Conservation (phyloP, 2,888 invertebrate genomes). For the Aphodius sticticus region DNA sequence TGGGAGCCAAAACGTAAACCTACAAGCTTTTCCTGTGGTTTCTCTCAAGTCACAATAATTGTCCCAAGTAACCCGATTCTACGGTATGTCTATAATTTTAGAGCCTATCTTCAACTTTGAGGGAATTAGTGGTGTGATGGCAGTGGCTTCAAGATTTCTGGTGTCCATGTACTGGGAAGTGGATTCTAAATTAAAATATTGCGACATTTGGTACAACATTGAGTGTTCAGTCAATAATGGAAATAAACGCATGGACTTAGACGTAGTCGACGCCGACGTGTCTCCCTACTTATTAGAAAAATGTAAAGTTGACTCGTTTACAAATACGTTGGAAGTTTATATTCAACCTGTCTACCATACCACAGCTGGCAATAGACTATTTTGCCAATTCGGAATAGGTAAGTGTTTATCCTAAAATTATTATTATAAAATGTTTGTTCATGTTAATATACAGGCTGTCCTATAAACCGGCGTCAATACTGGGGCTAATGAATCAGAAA, state of each 20-base stretch:
- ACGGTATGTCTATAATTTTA: background rate
- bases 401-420: too few species aligned
- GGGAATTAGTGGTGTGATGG: background rate
- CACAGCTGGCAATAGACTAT: background rate
- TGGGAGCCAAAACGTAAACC: too few species aligned
- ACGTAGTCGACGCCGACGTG: background rate
- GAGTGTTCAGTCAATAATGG: background rate
- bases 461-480: too few species aligned
- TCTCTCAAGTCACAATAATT: too few species aligned
- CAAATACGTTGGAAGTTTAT: background rate
- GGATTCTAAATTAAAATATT: background rate
- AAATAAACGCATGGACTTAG: background rate
- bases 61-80: too few species aligned
- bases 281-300: background rate
- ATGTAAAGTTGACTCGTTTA: background rate
- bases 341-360: background rate
- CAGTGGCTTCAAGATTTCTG: background rate
- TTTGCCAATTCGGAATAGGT: background rate
- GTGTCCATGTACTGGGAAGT: background rate
- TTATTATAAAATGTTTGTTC: too few species aligned
- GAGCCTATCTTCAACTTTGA: background rate
- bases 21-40: too few species aligned
- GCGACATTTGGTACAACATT: background rate
- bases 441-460: too few species aligned
- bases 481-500: too few species aligned